Percentiles rank a stretch among this genome's conserved stretches.
phyloP scores from a whole-genome alignment of 2,888 invertebrate genomes.

The Aquatica leii region DNA sequence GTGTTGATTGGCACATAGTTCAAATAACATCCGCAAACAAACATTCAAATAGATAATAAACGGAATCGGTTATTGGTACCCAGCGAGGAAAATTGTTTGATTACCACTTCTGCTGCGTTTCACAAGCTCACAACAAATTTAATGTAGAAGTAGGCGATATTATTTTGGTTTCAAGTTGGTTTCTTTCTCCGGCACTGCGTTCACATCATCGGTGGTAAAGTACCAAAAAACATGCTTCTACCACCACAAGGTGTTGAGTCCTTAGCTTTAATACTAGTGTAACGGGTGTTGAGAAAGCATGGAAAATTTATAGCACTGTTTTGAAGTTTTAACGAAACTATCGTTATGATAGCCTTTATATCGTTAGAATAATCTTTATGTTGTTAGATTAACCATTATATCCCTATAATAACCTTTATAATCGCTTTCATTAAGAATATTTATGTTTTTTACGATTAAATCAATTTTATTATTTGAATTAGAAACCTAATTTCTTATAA shows the following conservation, averaged over 20 bases:
- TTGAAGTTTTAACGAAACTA: slow-evolving; percentile 88
- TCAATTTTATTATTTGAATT: too few relatives aligned
- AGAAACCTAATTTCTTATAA: too few relatives aligned
- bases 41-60: slow-evolving; percentile 93
- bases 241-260: slow-evolving; percentile 81
- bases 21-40: slow-evolving; percentile 70
- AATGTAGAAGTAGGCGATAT: slow-evolving; percentile 95
- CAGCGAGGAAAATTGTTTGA: slow-evolving; percentile 87
- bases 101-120: slow-evolving; percentile 95
- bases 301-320: slow-evolving; percentile 96
- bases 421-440: too few relatives aligned
- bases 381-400: too few relatives aligned
- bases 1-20: slow-evolving; percentile 59
- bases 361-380: too few relatives aligned
- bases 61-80: slow-evolving; percentile 84
- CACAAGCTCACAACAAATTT: slow-evolving; percentile 79
- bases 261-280: slow-evolving; percentile 77
- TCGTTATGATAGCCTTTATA: too few relatives aligned
- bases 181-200: slow-evolving; percentile 98
- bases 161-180: slow-evolving; percentile 97
- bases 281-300: slow-evolving; percentile 87
- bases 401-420: too few relatives aligned
- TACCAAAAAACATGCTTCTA: slow-evolving; percentile 84
- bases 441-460: too few relatives aligned
- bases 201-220: slow-evolving; percentile 93